Base-by-base conservation (phyloP, 2,888 invertebrate genomes). In the Anodontia alba region DNA sequence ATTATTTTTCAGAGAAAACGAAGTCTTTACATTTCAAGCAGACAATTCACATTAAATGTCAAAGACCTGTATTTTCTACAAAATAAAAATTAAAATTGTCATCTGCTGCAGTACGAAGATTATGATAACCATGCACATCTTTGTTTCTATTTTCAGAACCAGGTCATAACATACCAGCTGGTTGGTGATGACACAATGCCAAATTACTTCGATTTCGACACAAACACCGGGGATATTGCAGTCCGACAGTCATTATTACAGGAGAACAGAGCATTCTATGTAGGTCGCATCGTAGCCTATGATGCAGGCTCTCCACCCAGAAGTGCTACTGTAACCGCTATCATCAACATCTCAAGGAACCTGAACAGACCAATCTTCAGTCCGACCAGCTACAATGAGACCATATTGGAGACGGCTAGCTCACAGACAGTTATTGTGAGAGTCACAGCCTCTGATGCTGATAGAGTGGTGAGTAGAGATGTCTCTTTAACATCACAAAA, bases 261-360 rank as follows among this genome's bases (percentile, higher is more conserved):
- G 46, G 91, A 92, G 29, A 81, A 69, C 20, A 70, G 80, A 10
- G 78, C 81, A 42, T 79, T 62, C 20, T 91, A 88, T 73, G 81
- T 87, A 73, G 90, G 89, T 23, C 83, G 90, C 74, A 83, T 90
- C 33, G 89, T 90, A 17, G 90, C 89, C 3, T 81, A 66, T 75
- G 93, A 93, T 79, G 90, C 90, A 33, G 93, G 93, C n/a, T 83
- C 83, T 38, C 93, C 93, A 12, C 88, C 92, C 8, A 85, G 86
- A 29, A 88, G 87, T 69, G 89, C 87, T n/a, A 90, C 91, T 36
- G 85, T 88, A 0, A 80, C 87, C 38, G 91, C 90, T 3, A 86
- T 75, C 8, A 89, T 92, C 66, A 85, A 79, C 51, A 88, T 91
- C 17, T 81, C 80, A 23, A 74, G 90, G 33, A 91, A 91, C 80